A percentile compares a stretch with the other conserved stretches of the same genome.
Evolutionary conservation across 1,140 invertebrate species (phyloP).

Genomic region (Aphis craccivora): DNA sequence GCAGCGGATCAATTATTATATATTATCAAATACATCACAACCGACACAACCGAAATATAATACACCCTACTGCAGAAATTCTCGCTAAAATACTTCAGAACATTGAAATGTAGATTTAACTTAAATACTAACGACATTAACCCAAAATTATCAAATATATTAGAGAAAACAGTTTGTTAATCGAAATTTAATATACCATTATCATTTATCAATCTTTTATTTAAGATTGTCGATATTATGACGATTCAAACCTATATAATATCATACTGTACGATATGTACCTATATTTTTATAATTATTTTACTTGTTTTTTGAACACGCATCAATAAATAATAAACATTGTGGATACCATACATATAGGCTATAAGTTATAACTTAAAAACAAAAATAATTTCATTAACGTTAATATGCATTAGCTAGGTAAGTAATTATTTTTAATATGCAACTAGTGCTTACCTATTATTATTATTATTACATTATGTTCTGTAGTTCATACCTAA

Average conservation of each 20-base stretch:
- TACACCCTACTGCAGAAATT: not conserved
- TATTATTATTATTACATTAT: not conserved
- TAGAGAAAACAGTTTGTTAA: not conserved
- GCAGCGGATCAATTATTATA: not conserved
- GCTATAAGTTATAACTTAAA: not conserved
- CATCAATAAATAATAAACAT: not conserved
- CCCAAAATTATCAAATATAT: not conserved
- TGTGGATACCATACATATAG: not conserved
- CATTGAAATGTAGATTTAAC: not conserved
- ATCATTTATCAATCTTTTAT: not conserved
- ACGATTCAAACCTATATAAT: not conserved
- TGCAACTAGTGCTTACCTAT: not conserved
- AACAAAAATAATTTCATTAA: not conserved
- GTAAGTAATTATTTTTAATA: not conserved
- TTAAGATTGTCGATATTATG: not conserved
- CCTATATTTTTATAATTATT: not conserved
- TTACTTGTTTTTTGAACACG: not conserved
- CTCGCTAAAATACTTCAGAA: conserved; percentile 1
- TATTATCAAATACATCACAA: not conserved
- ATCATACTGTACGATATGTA: not conserved
- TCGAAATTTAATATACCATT: conserved; percentile 1
- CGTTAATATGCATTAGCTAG: not conserved
- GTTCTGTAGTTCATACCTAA: not conserved
- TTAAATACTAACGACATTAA: not conserved
- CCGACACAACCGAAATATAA: not conserved